Percentiles rank a stretch among this genome's conserved stretches.
phyloP scores from a whole-genome alignment of 1,140 invertebrate genomes.

The Muscidifurax raptorellus region DNA sequence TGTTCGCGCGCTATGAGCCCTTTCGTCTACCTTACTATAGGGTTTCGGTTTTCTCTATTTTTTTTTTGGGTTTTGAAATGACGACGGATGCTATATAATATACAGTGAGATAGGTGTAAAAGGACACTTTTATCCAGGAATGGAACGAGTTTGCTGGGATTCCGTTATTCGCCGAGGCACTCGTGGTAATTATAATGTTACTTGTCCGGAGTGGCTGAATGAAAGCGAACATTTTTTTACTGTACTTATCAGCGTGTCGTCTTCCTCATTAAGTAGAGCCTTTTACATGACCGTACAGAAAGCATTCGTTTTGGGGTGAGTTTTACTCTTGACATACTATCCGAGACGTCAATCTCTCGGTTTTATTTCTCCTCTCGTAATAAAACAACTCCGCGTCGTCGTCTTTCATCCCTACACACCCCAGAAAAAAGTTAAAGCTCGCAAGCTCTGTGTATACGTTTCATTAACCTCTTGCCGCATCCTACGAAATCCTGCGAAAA shows the following conservation, averaged over 20 bases:
- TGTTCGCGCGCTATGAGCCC: not conserved
- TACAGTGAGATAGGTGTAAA: not conserved
- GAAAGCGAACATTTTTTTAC: not conserved
- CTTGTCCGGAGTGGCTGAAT: not conserved
- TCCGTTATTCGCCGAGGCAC: not conserved
- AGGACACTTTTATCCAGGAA: not conserved
- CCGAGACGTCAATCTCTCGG: not conserved
- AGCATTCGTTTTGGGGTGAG: not conserved
- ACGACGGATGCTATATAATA: not conserved
- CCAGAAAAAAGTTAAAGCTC: not conserved
- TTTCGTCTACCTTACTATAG: too few species aligned
- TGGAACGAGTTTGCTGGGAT: not conserved
- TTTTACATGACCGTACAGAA: not conserved
- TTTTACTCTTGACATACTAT: not conserved
- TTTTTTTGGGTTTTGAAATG: not conserved
- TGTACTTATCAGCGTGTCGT: not conserved
- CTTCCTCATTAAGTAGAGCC: not conserved
- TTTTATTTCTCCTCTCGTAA: not conserved
- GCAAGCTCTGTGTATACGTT: not conserved
- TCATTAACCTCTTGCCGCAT: slow-evolving; percentile 8
- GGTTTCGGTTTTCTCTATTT: too few species aligned
- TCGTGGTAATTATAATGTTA: not conserved
- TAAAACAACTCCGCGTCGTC: not conserved
- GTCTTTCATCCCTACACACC: not conserved
- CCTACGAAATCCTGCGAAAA: not conserved